Evolutionary conservation across 1,140 invertebrate species (phyloP).

Genomic region (Psilanteris sp.): DNA sequence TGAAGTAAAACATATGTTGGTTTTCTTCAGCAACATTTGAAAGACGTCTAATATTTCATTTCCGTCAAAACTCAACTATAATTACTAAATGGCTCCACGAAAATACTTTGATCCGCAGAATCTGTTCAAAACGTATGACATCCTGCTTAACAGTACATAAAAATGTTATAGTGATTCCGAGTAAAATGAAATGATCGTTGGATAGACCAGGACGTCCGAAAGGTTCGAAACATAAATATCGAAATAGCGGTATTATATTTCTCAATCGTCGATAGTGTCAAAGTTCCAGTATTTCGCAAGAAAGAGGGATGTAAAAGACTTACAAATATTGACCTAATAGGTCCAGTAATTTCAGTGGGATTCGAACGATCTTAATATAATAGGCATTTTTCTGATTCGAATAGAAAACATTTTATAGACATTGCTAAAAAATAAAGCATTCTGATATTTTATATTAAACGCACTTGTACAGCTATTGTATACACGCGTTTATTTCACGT

Average conservation of each 20-base stretch:
- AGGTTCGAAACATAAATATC: slow-evolving; percentile 30
- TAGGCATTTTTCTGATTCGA: slow-evolving; percentile 1
- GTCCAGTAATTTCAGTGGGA: slow-evolving; percentile 8
- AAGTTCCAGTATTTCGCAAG: slow-evolving; percentile 20
- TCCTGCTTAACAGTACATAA: slow-evolving; percentile 52
- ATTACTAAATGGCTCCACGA: slow-evolving; percentile 17
- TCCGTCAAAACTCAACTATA: slow-evolving; percentile 37
- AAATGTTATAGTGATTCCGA: slow-evolving; percentile 39
- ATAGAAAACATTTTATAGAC: too few relatives aligned
- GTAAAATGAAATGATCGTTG: slow-evolving; percentile 44
- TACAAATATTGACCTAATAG: slow-evolving; percentile 54
- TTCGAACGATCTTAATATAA: too few relatives aligned
- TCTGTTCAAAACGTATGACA: slow-evolving; percentile 45
- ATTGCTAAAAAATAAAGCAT: too few relatives aligned
- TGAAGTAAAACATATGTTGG: not conserved
- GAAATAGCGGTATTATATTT: slow-evolving; percentile 46
- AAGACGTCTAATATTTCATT: slow-evolving; percentile 27
- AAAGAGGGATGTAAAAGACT: slow-evolving; percentile 45
- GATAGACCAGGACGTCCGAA: slow-evolving; percentile 16
- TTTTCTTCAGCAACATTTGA: not conserved
- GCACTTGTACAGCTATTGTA: too few relatives aligned
- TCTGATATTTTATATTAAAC: too few relatives aligned
- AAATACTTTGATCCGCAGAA: slow-evolving; percentile 37
- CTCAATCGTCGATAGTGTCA: slow-evolving; percentile 50
- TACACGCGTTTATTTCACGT: too few relatives aligned